Base-by-base conservation (phyloP, 2,888 invertebrate genomes). In the Chorisops tibialis region DNA sequence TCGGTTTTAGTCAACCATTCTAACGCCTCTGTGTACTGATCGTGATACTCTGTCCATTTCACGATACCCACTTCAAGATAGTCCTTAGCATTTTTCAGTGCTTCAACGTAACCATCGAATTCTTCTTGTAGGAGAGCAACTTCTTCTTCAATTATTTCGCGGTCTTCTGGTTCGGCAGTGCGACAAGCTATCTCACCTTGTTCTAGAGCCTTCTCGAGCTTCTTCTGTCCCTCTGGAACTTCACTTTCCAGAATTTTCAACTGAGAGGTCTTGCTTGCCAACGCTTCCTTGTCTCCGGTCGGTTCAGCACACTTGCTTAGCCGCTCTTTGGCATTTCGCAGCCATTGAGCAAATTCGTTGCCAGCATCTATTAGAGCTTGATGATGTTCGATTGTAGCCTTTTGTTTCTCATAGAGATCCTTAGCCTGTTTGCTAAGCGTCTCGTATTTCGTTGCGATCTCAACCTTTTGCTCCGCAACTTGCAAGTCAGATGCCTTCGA, bases 1-100 rank as follows among this genome's bases (percentile, higher is more conserved):
- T 96, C 96, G 67, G 93, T 93, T 81, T 91, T 88, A 30, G 85
- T 88, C 71, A 96, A 80, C 94, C 94, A 95, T 72, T 92, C 90
- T 69, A 89, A 81, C 66, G 93, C 93, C 79, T 93, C 93, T 71
- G 88, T 87, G 75, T 91, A 92, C 72, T 93, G 91, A 76, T 93
- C 93, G 79, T 94, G 93, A 74, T 94, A 95, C 76, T 94, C 94
- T 1, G 91, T 92, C 94, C 94, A 94, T 75, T 93, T 92, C 0
- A 93, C 93, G 72, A 94, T 91, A 70, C 93, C 94, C 66, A 88
- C 85, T 79, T 95, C 94, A 51, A 95, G 81, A 41, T 90, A 80
- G 67, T 85, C 84, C 79, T 93, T 93, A 2, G 91, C 89, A 70
- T 85, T 88, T 70, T 86, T 87, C 4, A 94, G 78, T 63, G 87